Base-by-base conservation (phyloP, 2,113 vertebrate genomes). In the Rana temporaria region DNA sequence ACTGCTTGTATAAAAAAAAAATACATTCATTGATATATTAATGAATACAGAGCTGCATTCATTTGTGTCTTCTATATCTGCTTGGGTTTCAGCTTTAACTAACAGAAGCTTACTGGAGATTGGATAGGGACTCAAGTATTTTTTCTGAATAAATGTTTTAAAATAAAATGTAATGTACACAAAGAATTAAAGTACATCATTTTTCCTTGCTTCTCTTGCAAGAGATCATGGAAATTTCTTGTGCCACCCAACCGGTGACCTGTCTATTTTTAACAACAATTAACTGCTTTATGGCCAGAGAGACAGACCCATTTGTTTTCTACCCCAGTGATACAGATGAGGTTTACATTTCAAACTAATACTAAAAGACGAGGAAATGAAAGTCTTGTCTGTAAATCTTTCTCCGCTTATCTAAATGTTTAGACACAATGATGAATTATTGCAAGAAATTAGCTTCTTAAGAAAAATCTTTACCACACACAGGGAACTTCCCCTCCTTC, bases 351-450 rank as follows among this genome's bases (percentile, higher is more conserved):
- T 79, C 32, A 79, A 70, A 59, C 55, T 12, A 60, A 62, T 14
- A 52, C 34, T 62, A 60, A 68, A 70, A 70, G 57, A 80, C 62
- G 56, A 70, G 67, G 78, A 80, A 80, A 80, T 80, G 34, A 71
- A 80, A 17, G 78, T 4, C 55, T 80, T 62, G 78, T 70, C 78
- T 80, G 78, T 80, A 80, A 70, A 80, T 80, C 55, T 68, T 70
- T 62, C 22, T 66, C n/a, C 2, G 55, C 78, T 80, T 80, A 80
- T 80, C 78, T 80, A 80, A 80, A 80, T 80, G 56, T 80, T 80
- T 80, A 62, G 78, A 80, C 78, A 80, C 20, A 42, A 80, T 80
- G 78, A 80, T 80, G 66, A 80, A 69, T 80, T 80, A 80, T 80
- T 48, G 66, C 20, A 34, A 52, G 56, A 80, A 80, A 80, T 80